These are phyloP conservation scores for Syrmaticus mikado DNA, from an alignment of 2,113 vertebrate genomes.

Conservation along the genomic window DNA sequence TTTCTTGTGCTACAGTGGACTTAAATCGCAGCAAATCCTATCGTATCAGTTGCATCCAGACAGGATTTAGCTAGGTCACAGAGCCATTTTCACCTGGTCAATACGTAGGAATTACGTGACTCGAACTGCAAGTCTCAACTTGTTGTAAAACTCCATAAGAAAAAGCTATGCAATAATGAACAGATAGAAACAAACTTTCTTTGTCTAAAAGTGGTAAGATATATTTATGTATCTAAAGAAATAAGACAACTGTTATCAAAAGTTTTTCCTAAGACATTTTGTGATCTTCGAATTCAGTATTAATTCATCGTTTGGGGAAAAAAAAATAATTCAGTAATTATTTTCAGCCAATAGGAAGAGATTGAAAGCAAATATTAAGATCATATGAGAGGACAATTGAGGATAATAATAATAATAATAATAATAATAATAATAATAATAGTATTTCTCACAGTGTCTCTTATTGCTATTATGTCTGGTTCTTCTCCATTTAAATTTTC, in stretches of 20 bases:
- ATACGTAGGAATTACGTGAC: background rate
- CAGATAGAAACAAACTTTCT: background rate
- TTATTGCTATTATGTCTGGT: background rate
- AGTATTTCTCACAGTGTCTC: background rate
- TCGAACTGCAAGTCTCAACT: background rate
- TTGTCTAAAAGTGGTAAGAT: background rate
- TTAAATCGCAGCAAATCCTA: background rate
- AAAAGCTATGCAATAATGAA: background rate
- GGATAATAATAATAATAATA: too few species aligned
- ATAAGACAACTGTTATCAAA: background rate
- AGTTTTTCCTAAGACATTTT: fast-evolving
- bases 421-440: too few species aligned
- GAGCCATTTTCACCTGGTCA: background rate
- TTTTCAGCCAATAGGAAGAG: background rate
- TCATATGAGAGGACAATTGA: background rate
- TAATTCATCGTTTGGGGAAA: background rate
- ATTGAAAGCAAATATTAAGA: background rate
- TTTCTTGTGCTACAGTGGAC: background rate
- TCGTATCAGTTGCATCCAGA: background rate
- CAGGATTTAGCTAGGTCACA: background rate
- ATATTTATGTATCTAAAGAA: background rate
- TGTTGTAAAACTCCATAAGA: background rate
- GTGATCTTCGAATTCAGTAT: background rate
- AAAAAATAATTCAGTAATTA: background rate
- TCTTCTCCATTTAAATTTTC: background rate